These are phyloP conservation scores for Pitta sordida DNA, from an alignment of 2,113 vertebrate species.

Conservation along the genomic window DNA sequence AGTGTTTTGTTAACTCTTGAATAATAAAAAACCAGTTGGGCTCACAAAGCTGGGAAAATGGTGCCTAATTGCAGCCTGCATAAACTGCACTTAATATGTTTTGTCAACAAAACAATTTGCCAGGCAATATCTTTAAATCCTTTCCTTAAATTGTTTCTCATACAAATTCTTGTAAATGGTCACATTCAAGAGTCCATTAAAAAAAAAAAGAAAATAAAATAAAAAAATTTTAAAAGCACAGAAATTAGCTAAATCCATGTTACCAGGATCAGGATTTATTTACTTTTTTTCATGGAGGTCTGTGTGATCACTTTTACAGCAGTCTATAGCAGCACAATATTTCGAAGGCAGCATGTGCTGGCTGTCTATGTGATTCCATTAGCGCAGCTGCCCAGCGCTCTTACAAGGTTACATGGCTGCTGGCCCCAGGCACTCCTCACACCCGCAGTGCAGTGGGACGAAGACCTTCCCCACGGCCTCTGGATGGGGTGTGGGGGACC, in stretches of 20 bases:
- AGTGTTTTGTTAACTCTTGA: constrained; percentile 22
- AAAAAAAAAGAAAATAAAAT: not conserved
- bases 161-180: not conserved
- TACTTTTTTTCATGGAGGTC: fast-evolving
- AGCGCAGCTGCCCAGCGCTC: not conserved
- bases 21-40: not conserved
- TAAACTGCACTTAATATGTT: constrained; percentile 59
- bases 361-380: not conserved
- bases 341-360: not conserved
- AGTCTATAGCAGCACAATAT: not conserved
- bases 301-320: fast-evolving
- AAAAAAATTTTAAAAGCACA: not conserved
- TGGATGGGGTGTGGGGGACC: not conserved
- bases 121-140: not conserved
- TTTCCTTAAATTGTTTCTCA: constrained; percentile 15
- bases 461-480: fast-evolving
- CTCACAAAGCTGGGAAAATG: constrained; percentile 15
- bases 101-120: constrained; percentile 45
- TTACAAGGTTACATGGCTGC: not conserved
- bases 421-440: not conserved
- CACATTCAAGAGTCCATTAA: not conserved
- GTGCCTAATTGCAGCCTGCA: constrained; percentile 29
- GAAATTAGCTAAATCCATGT: not conserved
- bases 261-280: not conserved
- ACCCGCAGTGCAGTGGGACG: fast-evolving